Percentiles rank a stretch among this genome's conserved stretches.
phyloP scores from a whole-genome alignment of 2,113 vertebrate genomes.

The Podilymbus podiceps region DNA sequence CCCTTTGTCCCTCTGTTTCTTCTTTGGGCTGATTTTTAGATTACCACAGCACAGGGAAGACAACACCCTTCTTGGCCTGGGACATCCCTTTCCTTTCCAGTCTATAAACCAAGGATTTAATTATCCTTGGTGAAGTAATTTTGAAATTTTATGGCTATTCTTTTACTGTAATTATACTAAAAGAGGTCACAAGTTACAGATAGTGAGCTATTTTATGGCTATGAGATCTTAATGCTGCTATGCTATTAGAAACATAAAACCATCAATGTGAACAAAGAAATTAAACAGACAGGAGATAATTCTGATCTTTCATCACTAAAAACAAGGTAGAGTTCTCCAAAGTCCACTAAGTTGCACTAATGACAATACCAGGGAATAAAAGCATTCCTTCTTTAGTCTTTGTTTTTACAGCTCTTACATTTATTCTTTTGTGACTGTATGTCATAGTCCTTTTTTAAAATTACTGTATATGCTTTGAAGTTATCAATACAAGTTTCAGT shows the following conservation, averaged over 20 bases:
- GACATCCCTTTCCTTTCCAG: not conserved
- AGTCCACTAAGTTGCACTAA: not conserved
- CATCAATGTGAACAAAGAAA: not conserved
- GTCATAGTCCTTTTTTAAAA: not conserved
- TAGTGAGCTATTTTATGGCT: not conserved
- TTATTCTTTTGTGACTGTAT: not conserved
- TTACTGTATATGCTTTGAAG: not conserved
- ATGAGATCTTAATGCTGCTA: conserved; percentile 2
- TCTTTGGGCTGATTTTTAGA: not conserved
- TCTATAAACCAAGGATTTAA: not conserved
- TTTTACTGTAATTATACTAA: not conserved
- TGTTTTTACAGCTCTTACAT: not conserved
- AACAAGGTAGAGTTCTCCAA: not conserved
- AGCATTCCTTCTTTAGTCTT: not conserved
- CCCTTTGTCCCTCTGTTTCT: not conserved
- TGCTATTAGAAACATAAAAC: not conserved
- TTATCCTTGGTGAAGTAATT: conserved; percentile 22
- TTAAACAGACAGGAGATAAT: not conserved
- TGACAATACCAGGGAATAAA: not conserved
- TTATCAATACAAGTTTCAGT: not conserved
- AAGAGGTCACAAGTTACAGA: not conserved
- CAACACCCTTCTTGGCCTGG: not conserved
- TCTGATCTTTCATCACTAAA: not conserved
- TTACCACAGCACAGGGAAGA: conserved; percentile 30
- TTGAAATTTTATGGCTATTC: conserved; percentile 1